A percentile compares a stretch with the other conserved stretches of the same genome.
Evolutionary conservation across 2,113 vertebrate species (phyloP).

Genomic region (Indicator indicator): DNA sequence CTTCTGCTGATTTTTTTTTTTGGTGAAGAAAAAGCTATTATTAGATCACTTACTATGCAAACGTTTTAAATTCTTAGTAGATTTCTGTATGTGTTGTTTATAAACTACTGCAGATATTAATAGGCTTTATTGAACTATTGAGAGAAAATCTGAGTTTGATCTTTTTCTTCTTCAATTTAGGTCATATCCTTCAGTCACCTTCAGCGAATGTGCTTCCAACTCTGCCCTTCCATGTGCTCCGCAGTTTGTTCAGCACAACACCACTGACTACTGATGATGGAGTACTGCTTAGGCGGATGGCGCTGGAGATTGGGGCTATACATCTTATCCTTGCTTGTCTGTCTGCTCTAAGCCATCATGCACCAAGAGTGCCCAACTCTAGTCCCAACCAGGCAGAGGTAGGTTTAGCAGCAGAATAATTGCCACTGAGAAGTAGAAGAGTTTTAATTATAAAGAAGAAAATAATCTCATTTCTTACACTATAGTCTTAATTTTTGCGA

Average conservation of each 20-base stretch:
- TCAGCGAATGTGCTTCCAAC: conserved; percentile 97
- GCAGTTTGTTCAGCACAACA: conserved; percentile 91
- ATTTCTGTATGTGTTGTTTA: neutral
- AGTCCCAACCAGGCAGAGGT: conserved; percentile 90
- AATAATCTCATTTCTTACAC: neutral
- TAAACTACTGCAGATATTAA: neutral
- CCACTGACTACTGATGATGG: conserved; percentile 96
- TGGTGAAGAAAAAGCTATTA: neutral
- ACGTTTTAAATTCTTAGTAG: neutral
- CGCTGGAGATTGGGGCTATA: conserved; percentile 94
- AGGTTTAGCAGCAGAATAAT: neutral
- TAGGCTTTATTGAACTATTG: neutral
- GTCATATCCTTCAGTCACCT: conserved; percentile 97
- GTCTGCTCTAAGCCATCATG: conserved; percentile 97
- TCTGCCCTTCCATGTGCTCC: conserved; percentile 94
- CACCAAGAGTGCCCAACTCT: conserved; percentile 89
- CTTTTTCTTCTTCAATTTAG: conserved; percentile 66
- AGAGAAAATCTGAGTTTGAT: neutral
- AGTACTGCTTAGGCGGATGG: conserved; percentile 93
- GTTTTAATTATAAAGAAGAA: neutral
- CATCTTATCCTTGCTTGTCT: conserved; percentile 97
- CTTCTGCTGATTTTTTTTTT: neutral
- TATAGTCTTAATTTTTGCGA: neutral
- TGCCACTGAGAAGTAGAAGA: neutral
- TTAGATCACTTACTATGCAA: neutral